Evolutionary conservation across 2,113 vertebrate species (phyloP).

Genomic region (Petrocephalus zakoni): DNA sequence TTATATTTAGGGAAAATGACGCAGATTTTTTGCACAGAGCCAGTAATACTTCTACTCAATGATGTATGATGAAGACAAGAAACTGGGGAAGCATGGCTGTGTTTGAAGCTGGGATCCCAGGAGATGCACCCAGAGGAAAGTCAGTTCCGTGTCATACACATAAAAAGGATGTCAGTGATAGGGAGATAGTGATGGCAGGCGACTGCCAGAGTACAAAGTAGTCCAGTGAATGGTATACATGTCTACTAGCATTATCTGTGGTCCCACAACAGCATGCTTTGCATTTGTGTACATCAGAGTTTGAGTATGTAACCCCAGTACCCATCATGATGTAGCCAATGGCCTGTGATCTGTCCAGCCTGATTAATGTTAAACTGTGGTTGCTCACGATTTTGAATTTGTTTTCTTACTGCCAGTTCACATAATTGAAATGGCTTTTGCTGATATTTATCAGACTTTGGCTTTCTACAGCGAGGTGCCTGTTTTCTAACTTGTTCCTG

Average conservation of each 20-base stretch:
- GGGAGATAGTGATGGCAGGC: neutral
- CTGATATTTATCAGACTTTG: neutral
- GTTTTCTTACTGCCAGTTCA: neutral
- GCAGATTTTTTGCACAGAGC: constrained; percentile 37
- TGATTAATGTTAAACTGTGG: neutral
- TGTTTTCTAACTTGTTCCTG: neutral
- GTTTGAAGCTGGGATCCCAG: neutral
- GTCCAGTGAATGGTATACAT: neutral
- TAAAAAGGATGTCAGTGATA: neutral
- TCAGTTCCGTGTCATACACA: neutral
- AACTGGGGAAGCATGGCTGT: neutral
- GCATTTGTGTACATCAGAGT: neutral
- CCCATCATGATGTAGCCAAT: neutral
- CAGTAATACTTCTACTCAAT: constrained; percentile 28
- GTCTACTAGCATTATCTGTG: neutral
- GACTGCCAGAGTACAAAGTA: neutral
- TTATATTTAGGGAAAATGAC: constrained; percentile 16
- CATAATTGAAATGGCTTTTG: neutral
- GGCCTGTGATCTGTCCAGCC: neutral
- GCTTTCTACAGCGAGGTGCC: neutral
- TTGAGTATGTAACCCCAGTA: neutral
- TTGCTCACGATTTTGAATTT: neutral
- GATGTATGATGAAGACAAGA: constrained; percentile 33
- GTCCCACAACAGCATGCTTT: neutral
- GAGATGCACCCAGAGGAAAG: neutral